Conservation (phyloP, 2,113 vertebrate species). For the Electrona antarctica region DNA sequence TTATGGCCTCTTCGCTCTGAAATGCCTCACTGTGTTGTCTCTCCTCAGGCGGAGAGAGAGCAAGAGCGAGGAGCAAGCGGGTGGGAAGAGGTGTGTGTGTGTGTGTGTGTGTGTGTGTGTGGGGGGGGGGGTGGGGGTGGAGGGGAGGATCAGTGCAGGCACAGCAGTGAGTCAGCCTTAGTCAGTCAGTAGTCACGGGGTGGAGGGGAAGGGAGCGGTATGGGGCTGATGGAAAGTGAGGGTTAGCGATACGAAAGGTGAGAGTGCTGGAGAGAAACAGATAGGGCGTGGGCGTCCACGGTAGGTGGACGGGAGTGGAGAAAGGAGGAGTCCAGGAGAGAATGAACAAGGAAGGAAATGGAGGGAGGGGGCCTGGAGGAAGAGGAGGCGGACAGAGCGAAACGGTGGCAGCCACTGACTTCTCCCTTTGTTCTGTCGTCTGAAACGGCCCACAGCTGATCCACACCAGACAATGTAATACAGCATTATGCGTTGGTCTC, state of each 20-base stretch:
- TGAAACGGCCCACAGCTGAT: constrained; percentile 66
- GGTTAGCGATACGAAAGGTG: constrained; percentile 54
- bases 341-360: constrained; percentile 37
- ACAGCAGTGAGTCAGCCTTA: constrained; percentile 72
- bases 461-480: constrained; percentile 54
- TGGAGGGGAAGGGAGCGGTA: constrained; percentile 18
- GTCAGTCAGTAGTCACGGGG: constrained; percentile 43
- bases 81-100: constrained; percentile 2
- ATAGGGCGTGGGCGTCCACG: constrained; percentile 29
- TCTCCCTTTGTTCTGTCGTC: constrained; percentile 69
- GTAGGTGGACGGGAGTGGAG: constrained; percentile 32
- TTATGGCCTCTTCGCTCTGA: constrained; percentile 24
- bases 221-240: constrained; percentile 49
- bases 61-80: background rate
- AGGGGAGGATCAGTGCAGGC: constrained; percentile 37
- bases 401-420: constrained; percentile 66
- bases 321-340: constrained; percentile 23
- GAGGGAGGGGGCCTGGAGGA: constrained; percentile 26
- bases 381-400: constrained; percentile 39
- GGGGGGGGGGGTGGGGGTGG: constrained; percentile 1
- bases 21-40: constrained; percentile 43
- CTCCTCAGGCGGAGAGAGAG: constrained; percentile 48
- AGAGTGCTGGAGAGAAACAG: constrained; percentile 43
- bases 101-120: constrained; percentile 13
- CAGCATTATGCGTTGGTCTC: constrained; percentile 55